Conservation (phyloP, 2,797 vertebrate species). For the Thamnophis elegans region DNA sequence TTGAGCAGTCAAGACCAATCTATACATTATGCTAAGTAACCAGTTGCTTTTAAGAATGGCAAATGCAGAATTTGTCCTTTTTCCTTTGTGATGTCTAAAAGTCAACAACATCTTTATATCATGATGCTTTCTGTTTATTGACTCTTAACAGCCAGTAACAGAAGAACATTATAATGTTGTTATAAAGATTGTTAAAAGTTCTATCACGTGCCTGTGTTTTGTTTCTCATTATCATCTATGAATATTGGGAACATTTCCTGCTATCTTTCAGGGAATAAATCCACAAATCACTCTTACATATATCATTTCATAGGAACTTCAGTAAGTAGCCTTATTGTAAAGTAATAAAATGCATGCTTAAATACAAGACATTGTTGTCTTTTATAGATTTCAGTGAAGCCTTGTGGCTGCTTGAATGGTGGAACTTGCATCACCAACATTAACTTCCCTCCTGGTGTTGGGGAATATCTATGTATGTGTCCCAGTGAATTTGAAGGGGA, state of each 20-base stretch:
- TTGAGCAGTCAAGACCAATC: neutral
- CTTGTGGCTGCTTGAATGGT: slow-evolving; percentile 74
- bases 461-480: slow-evolving; percentile 80
- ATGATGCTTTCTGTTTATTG: neutral
- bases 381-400: slow-evolving; percentile 74
- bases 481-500: slow-evolving; percentile 70
- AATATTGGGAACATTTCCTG: neutral
- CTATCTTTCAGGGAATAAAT: neutral
- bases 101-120: neutral
- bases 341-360: neutral
- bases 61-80: neutral
- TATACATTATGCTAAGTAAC: neutral
- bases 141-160: neutral
- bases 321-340: neutral
- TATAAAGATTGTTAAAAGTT: neutral
- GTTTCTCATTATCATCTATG: neutral
- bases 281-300: neutral
- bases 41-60: neutral
- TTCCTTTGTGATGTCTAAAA: neutral
- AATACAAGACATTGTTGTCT: slow-evolving; percentile 15
- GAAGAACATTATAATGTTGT: neutral
- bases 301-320: neutral
- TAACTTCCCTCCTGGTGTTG: slow-evolving; percentile 77
- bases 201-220: neutral
- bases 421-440: slow-evolving; percentile 77